Base-by-base conservation (phyloP, 2,888 invertebrate genomes). In the Agrochola litura region DNA sequence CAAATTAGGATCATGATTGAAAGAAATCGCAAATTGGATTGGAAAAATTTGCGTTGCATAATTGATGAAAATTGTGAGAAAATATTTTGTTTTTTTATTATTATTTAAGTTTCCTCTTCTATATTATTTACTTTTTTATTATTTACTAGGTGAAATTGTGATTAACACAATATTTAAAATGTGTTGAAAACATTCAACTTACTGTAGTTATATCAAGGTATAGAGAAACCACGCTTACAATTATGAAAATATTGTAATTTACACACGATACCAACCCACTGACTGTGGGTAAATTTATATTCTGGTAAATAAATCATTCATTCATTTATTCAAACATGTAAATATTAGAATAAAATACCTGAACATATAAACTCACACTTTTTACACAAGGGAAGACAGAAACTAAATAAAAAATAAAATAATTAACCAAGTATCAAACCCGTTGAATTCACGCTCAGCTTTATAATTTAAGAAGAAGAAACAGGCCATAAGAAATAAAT, bases 381-480 rank as follows among this genome's bases (percentile, higher is more conserved):
- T 54, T 54, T 22, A 22, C 22, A 22, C 54, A 22, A 3, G 10
- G 54, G n/a, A n/a, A n/a, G n/a, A 54, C n/a, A n/a, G 10, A 56
- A 19, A 19, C 0, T 12, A 5, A 56, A 14, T 2, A 58, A 30
- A 14, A 6, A 30, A 22, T 30, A 14, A 66, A n/a, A 46, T 68
- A 52, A 49, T 16, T 73, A 58, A 8, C 16, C 76, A 93, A 96
- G 95, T 95, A 95, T 94, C 95, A 95, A 96, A 87, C 90, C 84
- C 9, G 16, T 81, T 88, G 5, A 58, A 77, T 90, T 93, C 89
- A 79, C 85, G 88, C 81, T 81, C 89, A 94, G 92, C 94, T 96
- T 96, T 96, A 96, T 96, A 96, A 96, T 96, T 96, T 96, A 96
- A 96, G 96, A 96, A 96, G 96, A 96, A 96, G 96, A 96, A 96